A percentile compares a stretch with the other conserved stretches of the same genome.
These are phyloP conservation scores for Abramis brama DNA, from an alignment of 2,113 vertebrate species.

Conservation along the genomic window DNA sequence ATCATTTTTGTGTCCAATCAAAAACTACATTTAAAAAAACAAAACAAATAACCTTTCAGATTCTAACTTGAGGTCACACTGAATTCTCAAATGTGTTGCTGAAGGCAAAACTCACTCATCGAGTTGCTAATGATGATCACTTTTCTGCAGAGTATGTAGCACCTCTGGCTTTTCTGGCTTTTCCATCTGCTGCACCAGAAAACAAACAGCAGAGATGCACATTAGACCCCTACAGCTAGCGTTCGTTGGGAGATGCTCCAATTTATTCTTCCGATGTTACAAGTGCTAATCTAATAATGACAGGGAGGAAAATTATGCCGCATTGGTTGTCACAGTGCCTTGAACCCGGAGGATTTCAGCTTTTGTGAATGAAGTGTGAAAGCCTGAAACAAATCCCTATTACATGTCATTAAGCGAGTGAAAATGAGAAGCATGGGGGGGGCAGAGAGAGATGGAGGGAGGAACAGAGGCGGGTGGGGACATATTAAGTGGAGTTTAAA, in stretches of 20 bases:
- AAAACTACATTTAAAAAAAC: background rate
- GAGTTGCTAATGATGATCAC: slow-evolving; percentile 32
- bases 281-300: slow-evolving; percentile 75
- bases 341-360: slow-evolving; percentile 51
- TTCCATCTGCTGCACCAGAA: slow-evolving; percentile 46
- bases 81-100: slow-evolving; percentile 23
- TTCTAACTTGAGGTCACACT: background rate
- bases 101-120: background rate
- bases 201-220: slow-evolving; percentile 58
- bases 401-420: slow-evolving; percentile 54
- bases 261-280: slow-evolving; percentile 71
- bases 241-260: slow-evolving; percentile 66
- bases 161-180: slow-evolving; percentile 26
- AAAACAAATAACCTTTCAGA: background rate
- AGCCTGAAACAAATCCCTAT: slow-evolving; percentile 58
- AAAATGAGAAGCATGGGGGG: slow-evolving; percentile 47
- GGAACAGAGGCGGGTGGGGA: background rate
- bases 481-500: slow-evolving; percentile 23
- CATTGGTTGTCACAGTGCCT: slow-evolving; percentile 58
- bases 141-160: slow-evolving; percentile 3
- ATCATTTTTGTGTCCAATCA: background rate
- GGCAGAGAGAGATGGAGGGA: slow-evolving; percentile 13
- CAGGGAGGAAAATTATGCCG: slow-evolving; percentile 68
- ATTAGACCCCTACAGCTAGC: slow-evolving; percentile 59
- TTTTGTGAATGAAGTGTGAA: slow-evolving; percentile 55